Percentiles rank a stretch among this genome's conserved stretches.
Evolutionary conservation across 1,140 invertebrate genomes (phyloP).

Genomic region (Euwallacea similis): DNA sequence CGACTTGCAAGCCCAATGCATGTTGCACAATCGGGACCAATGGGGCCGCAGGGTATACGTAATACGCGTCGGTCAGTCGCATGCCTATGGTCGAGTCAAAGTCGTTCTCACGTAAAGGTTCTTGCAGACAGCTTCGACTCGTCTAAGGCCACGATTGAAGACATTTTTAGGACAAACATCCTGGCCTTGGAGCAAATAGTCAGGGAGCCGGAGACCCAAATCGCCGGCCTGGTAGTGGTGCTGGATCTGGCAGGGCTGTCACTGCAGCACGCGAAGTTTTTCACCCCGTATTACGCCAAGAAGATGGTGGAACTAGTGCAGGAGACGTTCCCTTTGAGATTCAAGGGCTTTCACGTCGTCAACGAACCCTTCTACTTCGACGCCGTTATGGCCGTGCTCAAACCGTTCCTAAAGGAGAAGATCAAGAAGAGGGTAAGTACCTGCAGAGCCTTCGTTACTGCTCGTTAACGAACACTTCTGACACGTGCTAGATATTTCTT

Average conservation of each 20-base stretch:
- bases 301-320: slow-evolving; percentile 56
- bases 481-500: slow-evolving; percentile 54
- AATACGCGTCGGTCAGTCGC: slow-evolving; percentile 52
- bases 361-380: slow-evolving; percentile 66
- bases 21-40: slow-evolving; percentile 51
- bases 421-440: slow-evolving; percentile 59
- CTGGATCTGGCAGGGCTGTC: slow-evolving; percentile 57
- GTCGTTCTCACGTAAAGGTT: too few species aligned
- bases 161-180: slow-evolving; percentile 56
- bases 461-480: not conserved
- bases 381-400: slow-evolving; percentile 61
- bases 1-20: slow-evolving; percentile 53
- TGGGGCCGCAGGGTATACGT: slow-evolving; percentile 53
- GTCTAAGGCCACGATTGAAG: slow-evolving; percentile 53
- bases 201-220: slow-evolving; percentile 55
- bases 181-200: slow-evolving; percentile 56
- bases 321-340: slow-evolving; percentile 64
- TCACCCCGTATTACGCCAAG: slow-evolving; percentile 55
- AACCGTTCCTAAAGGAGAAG: slow-evolving; percentile 64
- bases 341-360: slow-evolving; percentile 65
- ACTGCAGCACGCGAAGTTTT: slow-evolving; percentile 55
- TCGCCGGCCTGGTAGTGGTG: slow-evolving; percentile 54
- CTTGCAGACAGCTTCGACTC: slow-evolving; percentile 56
- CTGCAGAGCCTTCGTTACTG: not conserved
- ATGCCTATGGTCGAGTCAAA: too few species aligned